Conservation (phyloP, 2,888 invertebrate genomes). For the Periphyllus acericola region DNA sequence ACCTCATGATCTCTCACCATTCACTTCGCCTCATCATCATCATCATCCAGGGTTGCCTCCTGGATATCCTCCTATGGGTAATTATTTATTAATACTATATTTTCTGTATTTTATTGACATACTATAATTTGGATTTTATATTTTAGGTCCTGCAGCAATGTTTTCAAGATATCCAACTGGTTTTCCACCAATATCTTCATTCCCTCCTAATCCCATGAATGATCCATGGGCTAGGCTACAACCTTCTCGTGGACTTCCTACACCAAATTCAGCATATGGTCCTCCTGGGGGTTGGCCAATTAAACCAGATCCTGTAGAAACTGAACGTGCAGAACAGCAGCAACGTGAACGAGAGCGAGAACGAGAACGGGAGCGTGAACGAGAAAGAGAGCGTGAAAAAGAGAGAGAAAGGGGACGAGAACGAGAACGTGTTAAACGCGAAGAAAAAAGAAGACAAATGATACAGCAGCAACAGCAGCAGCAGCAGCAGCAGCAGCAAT, state of each 20-base stretch:
- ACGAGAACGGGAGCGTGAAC: slow-evolving; percentile 65
- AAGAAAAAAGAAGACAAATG: slow-evolving; percentile 69
- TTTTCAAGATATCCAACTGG: slow-evolving; percentile 82
- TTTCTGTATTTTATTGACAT: neutral
- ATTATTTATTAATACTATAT: neutral
- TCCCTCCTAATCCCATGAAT: slow-evolving; percentile 69
- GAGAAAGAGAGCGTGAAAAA: slow-evolving; percentile 68
- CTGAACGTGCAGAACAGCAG: slow-evolving; percentile 69
- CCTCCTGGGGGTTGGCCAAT: slow-evolving; percentile 73
- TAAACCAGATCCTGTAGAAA: slow-evolving; percentile 75
- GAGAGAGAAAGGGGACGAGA: slow-evolving; percentile 69
- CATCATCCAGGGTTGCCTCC: slow-evolving; percentile 52
- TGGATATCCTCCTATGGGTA: slow-evolving; percentile 53
- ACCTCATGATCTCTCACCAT: slow-evolving; percentile 68
- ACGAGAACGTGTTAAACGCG: slow-evolving; percentile 66
- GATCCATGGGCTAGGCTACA: slow-evolving; percentile 78
- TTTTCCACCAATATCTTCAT: slow-evolving; percentile 75
- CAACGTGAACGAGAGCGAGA: slow-evolving; percentile 69
- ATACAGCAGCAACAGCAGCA: slow-evolving; percentile 67
- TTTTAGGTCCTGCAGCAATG: slow-evolving; percentile 68
- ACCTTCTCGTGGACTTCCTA: slow-evolving; percentile 63
- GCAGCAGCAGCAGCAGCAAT: slow-evolving; percentile 63
- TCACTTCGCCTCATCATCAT: slow-evolving; percentile 66
- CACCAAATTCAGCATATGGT: slow-evolving; percentile 66
- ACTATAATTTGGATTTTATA: neutral